A percentile compares a stretch with the other conserved stretches of the same genome.
Conservation (phyloP, 2,888 invertebrate genomes). For the Nysson spinosus region DNA sequence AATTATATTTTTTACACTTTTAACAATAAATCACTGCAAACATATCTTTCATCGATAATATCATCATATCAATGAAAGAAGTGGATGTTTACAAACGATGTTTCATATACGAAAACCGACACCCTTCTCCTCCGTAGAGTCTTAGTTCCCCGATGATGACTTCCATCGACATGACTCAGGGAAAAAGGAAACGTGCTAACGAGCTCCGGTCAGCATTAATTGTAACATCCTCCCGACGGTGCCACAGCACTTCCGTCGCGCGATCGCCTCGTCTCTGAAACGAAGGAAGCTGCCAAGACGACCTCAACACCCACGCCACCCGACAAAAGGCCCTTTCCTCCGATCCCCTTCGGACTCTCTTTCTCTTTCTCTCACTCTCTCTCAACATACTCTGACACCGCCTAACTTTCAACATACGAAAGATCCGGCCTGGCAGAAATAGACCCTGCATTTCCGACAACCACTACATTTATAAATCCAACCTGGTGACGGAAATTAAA, state of each 20-base stretch:
- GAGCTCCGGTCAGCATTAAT: slow-evolving; percentile 75
- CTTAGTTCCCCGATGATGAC: slow-evolving; percentile 31
- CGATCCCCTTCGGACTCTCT: slow-evolving; percentile 8
- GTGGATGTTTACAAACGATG: too few species aligned
- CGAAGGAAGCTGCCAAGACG: slow-evolving; percentile 74
- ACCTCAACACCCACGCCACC: slow-evolving; percentile 70
- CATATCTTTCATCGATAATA: too few species aligned
- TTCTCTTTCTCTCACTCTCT: too few species aligned
- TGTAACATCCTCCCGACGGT: slow-evolving; percentile 75
- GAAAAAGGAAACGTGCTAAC: slow-evolving; percentile 75
- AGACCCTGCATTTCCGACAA: too few species aligned
- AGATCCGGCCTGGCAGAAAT: too few species aligned
- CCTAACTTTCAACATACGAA: too few species aligned
- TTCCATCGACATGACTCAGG: slow-evolving; percentile 67
- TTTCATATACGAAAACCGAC: not conserved
- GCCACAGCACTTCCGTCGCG: slow-evolving; percentile 58
- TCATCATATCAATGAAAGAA: too few species aligned
- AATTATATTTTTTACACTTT: too few species aligned
- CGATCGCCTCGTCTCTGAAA: slow-evolving; percentile 63
- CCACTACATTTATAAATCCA: too few species aligned
- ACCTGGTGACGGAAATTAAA: too few species aligned
- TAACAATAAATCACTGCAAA: too few species aligned
- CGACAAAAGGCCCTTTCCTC: slow-evolving; percentile 57
- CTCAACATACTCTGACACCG: not conserved
- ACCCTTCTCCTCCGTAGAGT: slow-evolving; percentile 4